phyloP scores from a whole-genome alignment of 2,113 vertebrate genomes.

The Catagonus wagneri region DNA sequence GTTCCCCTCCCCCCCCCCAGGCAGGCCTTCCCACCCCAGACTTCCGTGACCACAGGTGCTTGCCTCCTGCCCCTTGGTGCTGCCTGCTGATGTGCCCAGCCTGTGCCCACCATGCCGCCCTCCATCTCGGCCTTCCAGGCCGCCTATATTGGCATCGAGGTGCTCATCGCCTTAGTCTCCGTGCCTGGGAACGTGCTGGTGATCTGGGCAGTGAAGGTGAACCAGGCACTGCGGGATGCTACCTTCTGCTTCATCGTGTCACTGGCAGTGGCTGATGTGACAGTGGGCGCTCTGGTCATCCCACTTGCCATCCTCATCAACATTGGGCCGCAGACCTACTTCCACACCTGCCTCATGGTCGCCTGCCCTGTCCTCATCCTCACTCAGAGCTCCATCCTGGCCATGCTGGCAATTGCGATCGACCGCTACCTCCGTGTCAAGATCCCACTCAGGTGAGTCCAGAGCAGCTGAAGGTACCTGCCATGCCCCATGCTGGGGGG shows the following conservation, averaged over 20 bases:
- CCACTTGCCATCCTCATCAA: constrained; percentile 97
- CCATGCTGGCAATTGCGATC: constrained; percentile 96
- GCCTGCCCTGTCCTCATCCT: constrained; percentile 96
- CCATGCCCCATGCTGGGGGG: background rate
- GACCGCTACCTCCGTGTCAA: constrained; percentile 98
- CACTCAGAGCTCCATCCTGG: constrained; percentile 98
- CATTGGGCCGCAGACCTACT: constrained; percentile 92
- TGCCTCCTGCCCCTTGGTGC: constrained; percentile 27
- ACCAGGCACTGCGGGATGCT: constrained; percentile 94
- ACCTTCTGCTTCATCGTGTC: constrained; percentile 98
- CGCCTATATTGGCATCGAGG: constrained; percentile 95
- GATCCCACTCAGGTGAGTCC: constrained; percentile 96
- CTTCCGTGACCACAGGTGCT: constrained; percentile 73
- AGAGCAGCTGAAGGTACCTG: background rate
- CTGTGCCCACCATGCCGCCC: constrained; percentile 87
- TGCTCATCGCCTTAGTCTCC: constrained; percentile 94
- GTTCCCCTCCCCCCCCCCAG: background rate
- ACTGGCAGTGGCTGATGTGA: constrained; percentile 96
- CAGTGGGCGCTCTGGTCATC: constrained; percentile 96
- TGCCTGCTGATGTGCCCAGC: constrained; percentile 73
- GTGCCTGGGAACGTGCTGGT: constrained; percentile 98
- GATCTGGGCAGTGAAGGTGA: constrained; percentile 98
- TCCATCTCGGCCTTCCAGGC: constrained; percentile 87
- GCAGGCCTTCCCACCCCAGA: constrained; percentile 60
- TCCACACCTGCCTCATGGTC: constrained; percentile 95